Conservation (phyloP, 2,113 vertebrate genomes). For the Gyps fulvus region DNA sequence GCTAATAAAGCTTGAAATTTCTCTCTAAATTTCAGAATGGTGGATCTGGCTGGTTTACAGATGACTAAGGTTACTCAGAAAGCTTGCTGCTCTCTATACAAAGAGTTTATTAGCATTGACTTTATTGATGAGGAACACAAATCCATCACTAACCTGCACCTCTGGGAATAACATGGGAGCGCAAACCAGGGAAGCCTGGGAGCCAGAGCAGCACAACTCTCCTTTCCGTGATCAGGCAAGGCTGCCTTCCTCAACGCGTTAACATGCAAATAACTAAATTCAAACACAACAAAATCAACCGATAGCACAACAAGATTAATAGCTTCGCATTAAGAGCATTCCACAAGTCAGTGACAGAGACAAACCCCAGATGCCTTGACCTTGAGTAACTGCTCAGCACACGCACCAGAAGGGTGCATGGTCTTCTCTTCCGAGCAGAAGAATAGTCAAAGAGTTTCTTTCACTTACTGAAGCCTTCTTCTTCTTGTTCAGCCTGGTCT, state of each 20-base stretch:
- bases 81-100: not conserved
- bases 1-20: not conserved
- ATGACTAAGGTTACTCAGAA: not conserved
- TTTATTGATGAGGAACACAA: not conserved
- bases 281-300: not conserved
- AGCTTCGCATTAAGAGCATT: not conserved
- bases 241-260: accelerated
- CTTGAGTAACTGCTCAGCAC: not conserved
- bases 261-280: too few species aligned
- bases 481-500: not conserved
- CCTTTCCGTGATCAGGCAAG: not conserved
- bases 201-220: not conserved
- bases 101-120: not conserved
- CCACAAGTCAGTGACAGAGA: not conserved
- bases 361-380: not conserved
- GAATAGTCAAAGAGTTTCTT: not conserved
- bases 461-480: not conserved
- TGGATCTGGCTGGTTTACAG: not conserved
- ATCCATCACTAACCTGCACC: not conserved
- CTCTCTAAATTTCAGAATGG: not conserved
- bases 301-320: not conserved
- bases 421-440: not conserved
- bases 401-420: accelerated
- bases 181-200: not conserved
- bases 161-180: accelerated